Conservation (phyloP, 30 jellyfish, hydroid and myxozoan genomes). For the Aurelia aurita complex sp. Pacific region DNA sequence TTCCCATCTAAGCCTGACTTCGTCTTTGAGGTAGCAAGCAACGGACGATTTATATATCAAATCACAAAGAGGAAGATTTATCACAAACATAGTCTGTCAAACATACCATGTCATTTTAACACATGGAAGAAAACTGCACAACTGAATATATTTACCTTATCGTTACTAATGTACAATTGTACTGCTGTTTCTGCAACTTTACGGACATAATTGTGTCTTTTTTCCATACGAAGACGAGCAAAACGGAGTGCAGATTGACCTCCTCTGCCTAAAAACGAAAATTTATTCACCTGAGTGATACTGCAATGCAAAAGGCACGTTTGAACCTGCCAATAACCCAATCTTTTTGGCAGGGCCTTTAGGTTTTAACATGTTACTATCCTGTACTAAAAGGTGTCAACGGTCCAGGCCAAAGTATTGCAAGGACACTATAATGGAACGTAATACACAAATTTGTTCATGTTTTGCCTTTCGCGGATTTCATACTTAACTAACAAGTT, state of each 20-base stretch:
- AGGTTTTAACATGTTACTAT: no score
- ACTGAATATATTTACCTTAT: constrained; percentile 60
- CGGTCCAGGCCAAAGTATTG: neutral
- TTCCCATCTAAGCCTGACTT: no score
- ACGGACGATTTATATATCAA: no score
- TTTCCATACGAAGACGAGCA: constrained; percentile 98
- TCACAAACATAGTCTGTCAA: neutral
- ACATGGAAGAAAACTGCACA: neutral
- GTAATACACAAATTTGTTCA: no score
- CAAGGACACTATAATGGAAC: neutral
- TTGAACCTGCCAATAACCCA: no score
- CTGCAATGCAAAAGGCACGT: no score
- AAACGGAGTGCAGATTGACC: constrained; percentile 99
- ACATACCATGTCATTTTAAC: neutral
- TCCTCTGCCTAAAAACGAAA: constrained; percentile 86
- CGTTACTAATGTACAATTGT: constrained; percentile 87
- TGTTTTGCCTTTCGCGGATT: no score
- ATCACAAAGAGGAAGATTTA: no score
- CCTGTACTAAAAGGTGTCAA: no score
- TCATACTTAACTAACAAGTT: no score
- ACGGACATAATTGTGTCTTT: constrained; percentile 94
- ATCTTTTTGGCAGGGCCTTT: no score
- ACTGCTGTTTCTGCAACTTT: constrained; percentile 99
- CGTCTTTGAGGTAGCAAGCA: no score
- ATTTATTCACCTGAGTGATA: neutral